Evolutionary conservation across 2,888 invertebrate genomes (phyloP), one percentile per base, ranked within the genome.

Genomic region (Euplagia quadripunctaria): DNA sequence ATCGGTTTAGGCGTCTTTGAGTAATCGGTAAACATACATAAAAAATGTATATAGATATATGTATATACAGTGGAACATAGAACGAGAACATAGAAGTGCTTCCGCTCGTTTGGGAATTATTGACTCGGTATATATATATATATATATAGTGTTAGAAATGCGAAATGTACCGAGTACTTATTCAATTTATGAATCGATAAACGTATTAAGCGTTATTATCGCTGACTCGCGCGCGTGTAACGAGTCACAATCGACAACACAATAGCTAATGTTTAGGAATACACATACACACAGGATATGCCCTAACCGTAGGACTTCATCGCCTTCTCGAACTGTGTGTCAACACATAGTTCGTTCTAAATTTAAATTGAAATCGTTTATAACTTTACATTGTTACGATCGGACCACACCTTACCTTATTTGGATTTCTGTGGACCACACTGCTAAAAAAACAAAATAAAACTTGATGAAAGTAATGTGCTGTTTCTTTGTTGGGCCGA

Each of bases 241-340:
- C 70, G 49, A 65, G 42, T 4, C 69, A 31, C 70, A 64, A 73
- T 73, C 73, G 61, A 20, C 20, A 17, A 65, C 66, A 73, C 73
- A 70, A 73, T 73, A 65, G 73, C 52, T 63, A 70, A 73, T 73
- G 73, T 73, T 73, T 73, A 73, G 63, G 61, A 70, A 73, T 70
- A 66, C 63, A 9, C 31, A 31, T 31, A 31, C 31, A 31, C 31
- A 31, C 31, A 31, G n/a, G 43, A 55, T 63, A 72, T 68, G 43
- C 43, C 64, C 52, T 55, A 68, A 68, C 46, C 68, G 42, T 49
- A 49, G 16, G 49, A 61, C 49, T 12, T 8, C 63, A 58, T 65
- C 31, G 63, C 41, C 51, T 51, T 42, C 52, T 71, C 14, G 55
- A 52, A n/a, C 2, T 42, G 42, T 55, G 14, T 31, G 6, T 11